A percentile compares a stretch with the other conserved stretches of the same genome.
Evolutionary conservation across 2,888 invertebrate species (phyloP).

Genomic region (Clitarchus hookeri): DNA sequence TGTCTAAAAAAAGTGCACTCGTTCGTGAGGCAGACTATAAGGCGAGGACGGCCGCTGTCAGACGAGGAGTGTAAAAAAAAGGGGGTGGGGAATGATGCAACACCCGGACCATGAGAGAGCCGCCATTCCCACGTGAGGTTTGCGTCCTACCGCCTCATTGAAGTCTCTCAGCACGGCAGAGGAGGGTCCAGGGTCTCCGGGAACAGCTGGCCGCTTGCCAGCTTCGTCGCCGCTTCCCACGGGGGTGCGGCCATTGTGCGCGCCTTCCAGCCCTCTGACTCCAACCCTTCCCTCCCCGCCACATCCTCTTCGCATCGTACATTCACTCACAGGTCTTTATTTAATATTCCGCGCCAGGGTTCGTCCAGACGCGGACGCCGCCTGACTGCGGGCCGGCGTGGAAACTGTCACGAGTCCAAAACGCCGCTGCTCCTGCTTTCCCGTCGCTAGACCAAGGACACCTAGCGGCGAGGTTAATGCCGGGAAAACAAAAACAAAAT

Average conservation of each 20-base stretch:
- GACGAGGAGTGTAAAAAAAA: too few relatives aligned
- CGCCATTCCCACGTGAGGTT: background rate
- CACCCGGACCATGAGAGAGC: background rate
- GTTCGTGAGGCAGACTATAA: too few relatives aligned
- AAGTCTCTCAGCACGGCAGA: background rate
- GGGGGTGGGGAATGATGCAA: background rate
- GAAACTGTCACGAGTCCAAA: background rate
- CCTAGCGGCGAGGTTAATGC: too few relatives aligned
- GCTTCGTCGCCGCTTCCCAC: background rate
- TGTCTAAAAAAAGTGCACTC: too few relatives aligned
- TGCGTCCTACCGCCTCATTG: background rate
- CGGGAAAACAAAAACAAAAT: too few relatives aligned
- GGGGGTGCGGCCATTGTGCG: background rate
- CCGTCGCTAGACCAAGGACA: too few relatives aligned
- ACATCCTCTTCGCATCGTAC: background rate
- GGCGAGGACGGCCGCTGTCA: too few relatives aligned
- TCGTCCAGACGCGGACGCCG: background rate
- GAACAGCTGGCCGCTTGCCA: background rate
- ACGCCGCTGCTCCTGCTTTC: too few relatives aligned
- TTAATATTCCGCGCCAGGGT: background rate
- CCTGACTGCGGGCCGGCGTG: background rate
- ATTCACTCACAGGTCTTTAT: background rate
- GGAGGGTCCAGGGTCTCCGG: background rate
- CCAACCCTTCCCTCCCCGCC: background rate
- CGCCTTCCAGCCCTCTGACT: background rate